A percentile compares a stretch with the other conserved stretches of the same genome.
Evolutionary conservation across 2,888 invertebrate species (phyloP).

Genomic region (Folsomia manolachei): DNA sequence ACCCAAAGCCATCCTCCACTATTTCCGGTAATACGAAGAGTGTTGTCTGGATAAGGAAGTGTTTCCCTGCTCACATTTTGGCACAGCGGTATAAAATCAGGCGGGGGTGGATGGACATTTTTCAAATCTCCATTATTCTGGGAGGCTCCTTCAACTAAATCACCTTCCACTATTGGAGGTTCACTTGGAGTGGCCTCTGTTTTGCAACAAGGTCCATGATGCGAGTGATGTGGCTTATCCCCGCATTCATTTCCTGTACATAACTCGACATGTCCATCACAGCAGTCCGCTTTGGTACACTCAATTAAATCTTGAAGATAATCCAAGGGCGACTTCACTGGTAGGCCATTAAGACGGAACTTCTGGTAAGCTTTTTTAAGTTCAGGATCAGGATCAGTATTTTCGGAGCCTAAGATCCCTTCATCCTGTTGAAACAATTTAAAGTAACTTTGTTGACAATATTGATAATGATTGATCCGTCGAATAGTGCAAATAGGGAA

Average conservation of each 20-base stretch:
- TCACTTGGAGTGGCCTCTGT: background rate
- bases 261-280: slow-evolving; percentile 48
- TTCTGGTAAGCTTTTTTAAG: slow-evolving; percentile 8
- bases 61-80: slow-evolving; percentile 59
- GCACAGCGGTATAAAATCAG: slow-evolving; percentile 12
- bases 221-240: background rate
- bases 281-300: slow-evolving; percentile 49
- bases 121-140: background rate
- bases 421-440: no score
- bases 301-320: slow-evolving; percentile 49
- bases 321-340: slow-evolving; percentile 47
- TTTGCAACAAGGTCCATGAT: slow-evolving; percentile 13
- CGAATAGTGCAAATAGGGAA: background rate
- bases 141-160: background rate
- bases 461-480: background rate
- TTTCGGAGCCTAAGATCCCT: no score
- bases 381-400: background rate
- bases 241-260: slow-evolving; percentile 23
- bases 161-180: background rate
- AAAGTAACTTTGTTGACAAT: background rate
- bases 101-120: background rate
- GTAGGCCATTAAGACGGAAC: slow-evolving; percentile 26
- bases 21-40: slow-evolving; percentile 64
- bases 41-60: slow-evolving; percentile 62
- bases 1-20: slow-evolving; percentile 81